Evolutionary conservation across 2,888 invertebrate genomes (phyloP).

Genomic region (Crematogaster levior): DNA sequence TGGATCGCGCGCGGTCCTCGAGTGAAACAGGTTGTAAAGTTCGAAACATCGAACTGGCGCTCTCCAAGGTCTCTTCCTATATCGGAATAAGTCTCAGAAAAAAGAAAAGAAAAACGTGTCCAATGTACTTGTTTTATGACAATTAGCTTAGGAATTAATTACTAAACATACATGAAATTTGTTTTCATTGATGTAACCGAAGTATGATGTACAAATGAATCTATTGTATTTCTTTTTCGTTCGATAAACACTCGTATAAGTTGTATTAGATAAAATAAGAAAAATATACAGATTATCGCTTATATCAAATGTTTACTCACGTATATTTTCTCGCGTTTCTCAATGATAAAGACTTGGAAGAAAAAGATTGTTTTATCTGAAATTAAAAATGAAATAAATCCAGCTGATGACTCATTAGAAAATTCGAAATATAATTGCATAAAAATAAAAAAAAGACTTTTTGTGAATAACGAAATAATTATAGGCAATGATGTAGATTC

Average conservation of each 20-base stretch:
- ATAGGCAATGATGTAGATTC: not conserved
- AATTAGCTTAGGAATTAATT: not conserved
- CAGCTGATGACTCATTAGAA: constrained; percentile 11
- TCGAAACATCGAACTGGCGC: not conserved
- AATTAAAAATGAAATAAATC: not conserved
- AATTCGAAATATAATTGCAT: not conserved
- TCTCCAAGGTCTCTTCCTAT: not conserved
- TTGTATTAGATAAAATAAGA: not conserved
- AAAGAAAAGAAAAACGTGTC: not conserved
- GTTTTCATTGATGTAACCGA: not conserved
- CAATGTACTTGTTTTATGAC: not conserved
- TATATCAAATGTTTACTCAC: not conserved
- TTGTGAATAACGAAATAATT: not conserved
- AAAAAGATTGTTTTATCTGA: constrained; percentile 9
- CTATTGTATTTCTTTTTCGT: not conserved
- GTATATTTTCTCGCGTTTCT: not conserved
- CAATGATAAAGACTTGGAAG: not conserved
- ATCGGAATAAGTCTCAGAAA: not conserved
- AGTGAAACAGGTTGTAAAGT: not conserved
- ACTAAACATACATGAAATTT: not conserved
- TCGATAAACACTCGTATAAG: not conserved
- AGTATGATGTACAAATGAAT: not conserved
- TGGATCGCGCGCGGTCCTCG: constrained; percentile 13
- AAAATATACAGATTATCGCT: not conserved
- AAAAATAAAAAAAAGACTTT: not conserved